A percentile compares a stretch with the other conserved stretches of the same genome.
These are phyloP conservation scores for Drosophila subsilvestris DNA, from an alignment of 2,888 invertebrate genomes.

Conservation along the genomic window DNA sequence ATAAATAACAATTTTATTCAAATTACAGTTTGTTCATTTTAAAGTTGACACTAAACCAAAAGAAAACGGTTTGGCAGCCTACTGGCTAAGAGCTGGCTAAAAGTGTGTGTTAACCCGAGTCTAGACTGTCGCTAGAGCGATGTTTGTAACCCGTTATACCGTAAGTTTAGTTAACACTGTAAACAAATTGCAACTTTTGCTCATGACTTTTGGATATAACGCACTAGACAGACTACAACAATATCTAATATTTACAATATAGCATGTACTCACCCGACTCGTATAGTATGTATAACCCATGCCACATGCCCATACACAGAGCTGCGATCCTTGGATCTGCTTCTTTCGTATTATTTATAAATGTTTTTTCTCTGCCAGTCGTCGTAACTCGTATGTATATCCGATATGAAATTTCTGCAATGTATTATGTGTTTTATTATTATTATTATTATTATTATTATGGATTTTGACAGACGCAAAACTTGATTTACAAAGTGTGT, in stretches of 20 bases:
- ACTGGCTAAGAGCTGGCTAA: slow-evolving; percentile 23
- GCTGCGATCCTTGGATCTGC: slow-evolving; percentile 38
- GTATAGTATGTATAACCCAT: slow-evolving; percentile 3
- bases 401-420: slow-evolving; percentile 38
- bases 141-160: slow-evolving; percentile 53
- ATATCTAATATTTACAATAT: slow-evolving; percentile 22
- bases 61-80: slow-evolving; percentile 19
- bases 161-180: slow-evolving; percentile 72
- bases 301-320: slow-evolving; percentile 12
- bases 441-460: too few relatives aligned
- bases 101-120: slow-evolving; percentile 12
- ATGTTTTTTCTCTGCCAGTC: slow-evolving; percentile 55
- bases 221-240: slow-evolving; percentile 36
- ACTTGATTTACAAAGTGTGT: slow-evolving; percentile 76
- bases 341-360: slow-evolving; percentile 50
- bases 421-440: slow-evolving; percentile 55
- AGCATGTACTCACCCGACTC: neutral
- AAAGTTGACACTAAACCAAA: slow-evolving; percentile 3
- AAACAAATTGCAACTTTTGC: slow-evolving; percentile 72
- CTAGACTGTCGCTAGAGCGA: slow-evolving; percentile 66
- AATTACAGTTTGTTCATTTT: slow-evolving; percentile 55
- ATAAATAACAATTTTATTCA: slow-evolving; percentile 61
- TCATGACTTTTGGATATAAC: slow-evolving; percentile 57
- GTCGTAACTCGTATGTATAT: slow-evolving; percentile 46
- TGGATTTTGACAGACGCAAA: slow-evolving; percentile 41